Base-by-base conservation (phyloP, 2,888 invertebrate genomes). In the Morpho helenor region DNA sequence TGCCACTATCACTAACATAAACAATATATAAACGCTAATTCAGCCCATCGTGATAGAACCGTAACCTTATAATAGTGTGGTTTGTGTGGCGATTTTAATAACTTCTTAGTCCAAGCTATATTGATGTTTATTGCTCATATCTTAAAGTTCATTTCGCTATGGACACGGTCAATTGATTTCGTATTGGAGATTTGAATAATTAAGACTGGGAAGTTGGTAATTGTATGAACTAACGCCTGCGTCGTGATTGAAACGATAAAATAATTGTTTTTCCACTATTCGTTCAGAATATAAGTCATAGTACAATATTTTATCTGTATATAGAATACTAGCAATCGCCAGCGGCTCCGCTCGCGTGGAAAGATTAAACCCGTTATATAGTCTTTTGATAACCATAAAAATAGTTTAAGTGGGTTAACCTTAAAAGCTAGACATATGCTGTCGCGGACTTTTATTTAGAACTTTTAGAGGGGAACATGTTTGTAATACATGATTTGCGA, bases 101-200 rank as follows among this genome's bases (percentile, higher is more conserved):
- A 57, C 16, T 40, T 23, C 10, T 7, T 41, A 7, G 22, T 16
- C 49, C 54, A 53, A 39, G 52, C 46, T 23, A 64, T 45, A 62
- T 51, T 60, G 57, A 48, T 42, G 52, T 62, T 62, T 57, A 56
- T 2, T 8, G 7, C 10, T n/a, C 8, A 16, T 16, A 4, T 2
- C 7, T 49, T 62, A 56, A 58, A 64, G 64, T 59, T 42, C 49
- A 62, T 52, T 62, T 64, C 52, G 47, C 56, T 31, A 22, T 55
- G 54, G 31, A 47, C 52, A 59, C 31, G 45, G 39, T 9, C 49
- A 58, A 60, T 62, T 57, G 61, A 57, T 61, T 57, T 60, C 51
- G 59, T 51, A 58, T 62, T 49, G 52, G 53, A 46, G 57, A 62
- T 62, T 57, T 64, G 62, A 64, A 64, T 64, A 60, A 64, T 62